Evolutionary conservation across 2,888 invertebrate species (phyloP), one percentile per base, ranked within the genome.

Genomic region (Sceliomorpha sp.): DNA sequence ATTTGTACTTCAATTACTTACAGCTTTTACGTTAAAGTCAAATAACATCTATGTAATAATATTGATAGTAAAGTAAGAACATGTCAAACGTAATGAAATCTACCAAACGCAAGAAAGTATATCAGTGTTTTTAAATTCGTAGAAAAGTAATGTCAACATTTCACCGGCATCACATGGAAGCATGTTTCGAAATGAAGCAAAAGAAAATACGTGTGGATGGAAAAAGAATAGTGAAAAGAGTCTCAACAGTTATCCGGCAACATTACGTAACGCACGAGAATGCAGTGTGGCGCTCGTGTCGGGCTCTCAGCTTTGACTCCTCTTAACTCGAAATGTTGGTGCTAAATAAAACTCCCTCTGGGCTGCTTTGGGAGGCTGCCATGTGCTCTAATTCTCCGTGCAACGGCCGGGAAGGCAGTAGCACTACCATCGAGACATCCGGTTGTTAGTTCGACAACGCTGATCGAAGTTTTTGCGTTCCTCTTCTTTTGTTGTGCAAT

Each of bases 301-400:
- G 55, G 24, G 42, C 63, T 51, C 68, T 62, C 27, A 55, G 51
- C 62, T 27, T 14, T 36, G 47, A 62, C 58, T 69, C 29, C 62
- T 56, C 62, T 68, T 45, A 47, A 63, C 51, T 74, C 77, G 64
- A 76, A 79, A 81, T 80, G 81, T 80, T 79, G 83, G 84, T 85
- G 85, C 87, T 87, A 87, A 87, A 87, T 86, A 86, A 87, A 86
- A 85, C 86, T 85, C 74, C 83, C 85, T 84, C 78, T 74, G 80
- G 82, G 85, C 86, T 84, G 78, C 76, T 78, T 76, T 86, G 85
- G 84, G 82, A 77, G 74, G 78, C 77, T 86, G 86, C 86, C 85
- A 85, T 83, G 78, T 83, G 85, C 80, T 87, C 87, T 82, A 88
- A 86, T 87, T 87, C 78, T 83, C 79, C 81, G 69, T 79, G 73